Conservation (phyloP, 2,888 invertebrate species). For the Pristionchus arcanus region DNA sequence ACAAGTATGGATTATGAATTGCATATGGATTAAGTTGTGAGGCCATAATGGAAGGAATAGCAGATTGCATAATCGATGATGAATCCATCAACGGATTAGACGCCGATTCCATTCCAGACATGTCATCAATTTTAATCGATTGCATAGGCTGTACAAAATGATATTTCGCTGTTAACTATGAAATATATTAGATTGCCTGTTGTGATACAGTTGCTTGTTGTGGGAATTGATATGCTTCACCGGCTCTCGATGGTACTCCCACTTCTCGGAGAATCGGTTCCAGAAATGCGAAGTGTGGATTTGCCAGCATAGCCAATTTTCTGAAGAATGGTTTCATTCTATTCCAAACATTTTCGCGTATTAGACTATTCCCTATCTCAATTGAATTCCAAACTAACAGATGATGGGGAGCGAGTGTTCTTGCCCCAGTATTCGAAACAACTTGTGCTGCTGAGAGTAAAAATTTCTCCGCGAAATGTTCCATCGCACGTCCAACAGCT, state of each 20-base stretch:
- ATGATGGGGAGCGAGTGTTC: slow-evolving; percentile 76
- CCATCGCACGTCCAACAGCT: slow-evolving; percentile 85
- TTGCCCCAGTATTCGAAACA: slow-evolving; percentile 61
- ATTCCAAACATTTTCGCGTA: background rate
- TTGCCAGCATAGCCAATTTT: slow-evolving; percentile 70
- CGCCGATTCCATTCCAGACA: background rate
- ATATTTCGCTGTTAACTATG: background rate
- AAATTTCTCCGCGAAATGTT: slow-evolving; percentile 78
- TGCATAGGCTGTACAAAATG: background rate
- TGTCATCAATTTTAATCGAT: background rate
- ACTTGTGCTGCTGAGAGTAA: slow-evolving; percentile 64
- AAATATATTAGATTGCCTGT: background rate
- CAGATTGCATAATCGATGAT: background rate
- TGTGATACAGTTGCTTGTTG: background rate
- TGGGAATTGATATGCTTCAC: slow-evolving; percentile 24
- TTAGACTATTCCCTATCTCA: background rate
- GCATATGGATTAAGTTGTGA: background rate
- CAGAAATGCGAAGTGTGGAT: slow-evolving; percentile 74
- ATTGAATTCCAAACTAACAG: slow-evolving; percentile 64
- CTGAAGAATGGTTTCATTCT: slow-evolving; percentile 60
- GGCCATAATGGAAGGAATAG: background rate
- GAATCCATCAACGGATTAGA: background rate
- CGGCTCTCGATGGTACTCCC: background rate
- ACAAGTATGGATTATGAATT: slow-evolving; percentile 25
- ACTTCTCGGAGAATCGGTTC: slow-evolving; percentile 70